Evolutionary conservation across 2,888 invertebrate genomes (phyloP).

Genomic region (Drosophila stalkeri): DNA sequence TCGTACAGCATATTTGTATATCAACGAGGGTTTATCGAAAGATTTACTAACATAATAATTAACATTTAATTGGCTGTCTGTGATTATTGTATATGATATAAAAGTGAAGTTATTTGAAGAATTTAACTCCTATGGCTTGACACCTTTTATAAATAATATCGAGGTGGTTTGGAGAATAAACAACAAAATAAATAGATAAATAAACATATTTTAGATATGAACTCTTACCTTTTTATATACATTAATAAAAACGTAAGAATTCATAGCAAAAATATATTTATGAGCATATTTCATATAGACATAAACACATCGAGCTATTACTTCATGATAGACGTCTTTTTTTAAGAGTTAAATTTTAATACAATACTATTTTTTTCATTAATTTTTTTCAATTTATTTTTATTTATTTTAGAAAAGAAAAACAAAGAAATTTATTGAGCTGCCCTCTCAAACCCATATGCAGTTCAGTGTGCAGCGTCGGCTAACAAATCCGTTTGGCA

Average conservation of each 20-base stretch:
- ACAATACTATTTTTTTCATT: too few relatives aligned
- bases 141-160: neutral
- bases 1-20: conserved; percentile 38
- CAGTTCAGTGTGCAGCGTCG: conserved; percentile 67
- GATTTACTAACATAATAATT: neutral
- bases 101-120: neutral
- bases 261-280: neutral
- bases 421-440: neutral
- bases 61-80: neutral
- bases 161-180: accelerated
- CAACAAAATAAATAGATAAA: too few relatives aligned
- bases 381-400: neutral
- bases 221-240: too few relatives aligned
- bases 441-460: conserved; percentile 43
- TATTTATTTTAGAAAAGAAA: neutral
- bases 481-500: conserved; percentile 82
- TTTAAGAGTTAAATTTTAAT: neutral
- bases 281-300: neutral
- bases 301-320: neutral
- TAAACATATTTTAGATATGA: too few relatives aligned
- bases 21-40: conserved; percentile 38
- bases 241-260: neutral
- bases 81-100: neutral
- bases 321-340: too few relatives aligned
- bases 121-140: neutral